These are phyloP conservation scores for Notodonta ziczac DNA, from an alignment of 2,888 invertebrate species.

Conservation along the genomic window DNA sequence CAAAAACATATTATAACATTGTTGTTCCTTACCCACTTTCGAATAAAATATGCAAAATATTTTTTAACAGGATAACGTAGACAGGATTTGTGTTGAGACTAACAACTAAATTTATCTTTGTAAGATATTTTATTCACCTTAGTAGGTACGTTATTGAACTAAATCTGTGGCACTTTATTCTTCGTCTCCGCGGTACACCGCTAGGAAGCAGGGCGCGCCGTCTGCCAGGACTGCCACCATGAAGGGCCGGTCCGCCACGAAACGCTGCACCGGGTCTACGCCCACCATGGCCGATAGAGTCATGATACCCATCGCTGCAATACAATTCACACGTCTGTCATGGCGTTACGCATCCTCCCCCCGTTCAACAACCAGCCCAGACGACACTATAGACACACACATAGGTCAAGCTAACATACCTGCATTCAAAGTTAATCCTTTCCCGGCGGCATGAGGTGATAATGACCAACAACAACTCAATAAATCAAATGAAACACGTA, in stretches of 20 bases:
- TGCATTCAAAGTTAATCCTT: not conserved
- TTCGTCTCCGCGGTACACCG: conserved; percentile 45
- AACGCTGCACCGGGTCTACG: conserved; percentile 47
- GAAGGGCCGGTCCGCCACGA: conserved; percentile 67
- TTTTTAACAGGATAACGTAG: no score
- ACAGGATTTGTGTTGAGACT: no score
- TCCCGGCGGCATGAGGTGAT: not conserved
- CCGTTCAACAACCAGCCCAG: conserved; percentile 1
- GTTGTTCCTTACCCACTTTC: no score
- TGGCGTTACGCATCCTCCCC: not conserved
- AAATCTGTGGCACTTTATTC: conserved; percentile 9
- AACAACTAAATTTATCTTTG: no score
- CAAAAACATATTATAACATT: no score
- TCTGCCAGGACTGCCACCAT: conserved; percentile 51
- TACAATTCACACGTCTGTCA: conserved; percentile 16
- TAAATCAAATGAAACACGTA: not conserved
- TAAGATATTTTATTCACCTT: no score
- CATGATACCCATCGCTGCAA: conserved; percentile 62
- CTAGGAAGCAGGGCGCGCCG: conserved; percentile 54
- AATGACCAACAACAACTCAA: not conserved
- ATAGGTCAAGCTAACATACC: conserved; percentile 4
- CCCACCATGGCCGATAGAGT: conserved; percentile 51
- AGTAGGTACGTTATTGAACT: not conserved
- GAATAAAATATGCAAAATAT: no score
- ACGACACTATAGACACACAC: not conserved